Evolutionary conservation across 2,888 invertebrate genomes (phyloP), one percentile per base, ranked within the genome.

Genomic region (Apamea epomidion): DNA sequence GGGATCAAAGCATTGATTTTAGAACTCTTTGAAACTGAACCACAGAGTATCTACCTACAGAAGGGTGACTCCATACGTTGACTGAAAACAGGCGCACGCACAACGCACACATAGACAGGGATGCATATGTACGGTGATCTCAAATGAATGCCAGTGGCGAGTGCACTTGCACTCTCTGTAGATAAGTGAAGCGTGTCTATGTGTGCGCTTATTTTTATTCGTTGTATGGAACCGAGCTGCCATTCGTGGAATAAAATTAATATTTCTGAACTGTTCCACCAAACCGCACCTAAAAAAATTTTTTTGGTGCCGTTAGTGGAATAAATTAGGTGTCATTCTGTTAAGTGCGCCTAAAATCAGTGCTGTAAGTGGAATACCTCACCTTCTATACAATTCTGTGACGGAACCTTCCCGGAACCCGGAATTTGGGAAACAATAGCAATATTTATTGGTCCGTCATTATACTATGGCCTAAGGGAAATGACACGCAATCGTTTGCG

Each of bases 401-500:
- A 64, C 1, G 32, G 70, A 67, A 64, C 54, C 18, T 62, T 74
- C 70, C 51, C 0, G 32, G 67, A 67, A 67, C 62, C 32, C 71
- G 65, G 68, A 74, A 32, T 86, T 89, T 79, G 54, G 73, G 68
- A 81, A 69, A 81, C 82, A 80, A 87, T 81, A 78, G 78, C 74
- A 64, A 72, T 87, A 85, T 88, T 83, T 89, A 89, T 89, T 82
- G 78, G 76, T 51, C 76, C 83, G 80, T 87, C 76, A 82, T 89
- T 87, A 84, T 78, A 80, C 32, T 51, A 64, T 16, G 77, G 77
- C 29, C 51, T 69, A 79, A 70, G 25, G 87, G 81, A 88, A 88
- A 85, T 79, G 79, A 80, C 89, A 89, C 86, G 89, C 86, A 72
- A 89, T 83, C 78, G 76, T 77, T 89, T 76, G 90, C 88, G 89